These are phyloP conservation scores for Aphis gossypii DNA, from an alignment of 1,140 invertebrate genomes.

Conservation along the genomic window DNA sequence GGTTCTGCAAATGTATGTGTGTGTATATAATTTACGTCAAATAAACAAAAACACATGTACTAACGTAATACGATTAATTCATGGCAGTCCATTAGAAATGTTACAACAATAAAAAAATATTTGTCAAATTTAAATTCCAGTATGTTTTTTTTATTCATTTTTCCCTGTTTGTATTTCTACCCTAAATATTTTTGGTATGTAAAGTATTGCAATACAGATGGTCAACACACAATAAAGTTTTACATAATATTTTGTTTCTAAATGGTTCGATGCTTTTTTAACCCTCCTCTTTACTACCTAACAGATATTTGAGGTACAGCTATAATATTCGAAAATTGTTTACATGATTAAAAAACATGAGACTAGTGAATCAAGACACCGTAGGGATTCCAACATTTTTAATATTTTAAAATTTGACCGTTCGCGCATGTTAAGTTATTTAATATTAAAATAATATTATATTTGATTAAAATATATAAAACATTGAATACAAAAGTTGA, in stretches of 20 bases:
- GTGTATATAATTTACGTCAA: constrained; percentile 34
- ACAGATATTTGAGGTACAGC: neutral
- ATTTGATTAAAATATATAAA: neutral
- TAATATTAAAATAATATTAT: neutral
- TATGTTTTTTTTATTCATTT: constrained; percentile 25
- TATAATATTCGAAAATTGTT: constrained; percentile 6
- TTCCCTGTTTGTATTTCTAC: constrained; percentile 4
- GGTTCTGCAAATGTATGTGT: constrained; percentile 1
- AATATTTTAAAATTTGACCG: neutral
- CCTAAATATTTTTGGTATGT: constrained; percentile 44
- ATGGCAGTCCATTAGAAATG: constrained; percentile 45
- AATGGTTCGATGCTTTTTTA: constrained; percentile 35
- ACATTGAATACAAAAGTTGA: neutral
- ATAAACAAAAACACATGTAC: constrained; percentile 46
- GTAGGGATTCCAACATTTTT: neutral
- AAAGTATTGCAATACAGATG: constrained; percentile 31
- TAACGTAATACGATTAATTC: constrained; percentile 51
- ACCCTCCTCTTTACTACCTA: neutral
- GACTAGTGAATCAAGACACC: neutral
- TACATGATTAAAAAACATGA: neutral
- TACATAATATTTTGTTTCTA: constrained; percentile 12
- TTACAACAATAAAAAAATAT: constrained; percentile 49
- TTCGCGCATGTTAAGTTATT: neutral
- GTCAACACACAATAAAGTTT: constrained; percentile 12
- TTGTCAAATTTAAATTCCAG: constrained; percentile 38